These are phyloP conservation scores for Drosophila nebulosa DNA, from an alignment of 1,140 invertebrate genomes.

Conservation along the genomic window DNA sequence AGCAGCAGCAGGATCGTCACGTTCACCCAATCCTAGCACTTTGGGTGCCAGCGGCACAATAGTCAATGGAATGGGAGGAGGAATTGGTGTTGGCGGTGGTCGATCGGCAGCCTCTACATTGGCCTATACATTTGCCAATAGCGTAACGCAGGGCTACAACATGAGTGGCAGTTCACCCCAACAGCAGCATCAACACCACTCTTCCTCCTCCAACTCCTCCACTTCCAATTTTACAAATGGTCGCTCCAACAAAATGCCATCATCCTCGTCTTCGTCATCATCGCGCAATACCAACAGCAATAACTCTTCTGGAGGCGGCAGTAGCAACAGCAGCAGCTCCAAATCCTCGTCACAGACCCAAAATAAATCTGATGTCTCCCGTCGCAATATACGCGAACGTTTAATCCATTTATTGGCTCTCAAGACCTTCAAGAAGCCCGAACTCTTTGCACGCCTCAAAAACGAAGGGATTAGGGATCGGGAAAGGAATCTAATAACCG, in stretches of 20 bases:
- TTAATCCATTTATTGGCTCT: conserved; percentile 95
- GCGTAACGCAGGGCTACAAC: conserved; percentile 80
- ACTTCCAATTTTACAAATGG: conserved; percentile 26
- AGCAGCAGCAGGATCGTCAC: conserved; percentile 35
- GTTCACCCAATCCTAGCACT: conserved; percentile 71
- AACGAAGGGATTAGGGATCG: conserved; percentile 93
- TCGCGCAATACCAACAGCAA: conserved; percentile 39
- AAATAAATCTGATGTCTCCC: conserved; percentile 70
- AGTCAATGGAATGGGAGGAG: conserved; percentile 45
- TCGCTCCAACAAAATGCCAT: conserved; percentile 56
- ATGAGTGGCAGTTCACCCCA: conserved; percentile 63
- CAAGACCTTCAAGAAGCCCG: conserved; percentile 95
- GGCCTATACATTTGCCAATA: conserved; percentile 70
- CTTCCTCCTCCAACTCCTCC: neutral
- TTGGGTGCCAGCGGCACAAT: conserved; percentile 65
- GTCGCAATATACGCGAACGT: conserved; percentile 84
- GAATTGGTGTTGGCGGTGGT: conserved; percentile 35
- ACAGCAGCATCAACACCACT: neutral
- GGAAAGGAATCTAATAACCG: conserved; percentile 88
- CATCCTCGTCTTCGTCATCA: conserved; percentile 35
- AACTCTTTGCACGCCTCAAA: conserved; percentile 89
- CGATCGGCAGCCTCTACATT: conserved; percentile 46
- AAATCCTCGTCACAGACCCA: conserved; percentile 47
- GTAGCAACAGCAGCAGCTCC: neutral
- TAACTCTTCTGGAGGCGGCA: too few relatives aligned